Evolutionary conservation across 2,888 invertebrate genomes (phyloP).

Genomic region (Conomelus anceps): DNA sequence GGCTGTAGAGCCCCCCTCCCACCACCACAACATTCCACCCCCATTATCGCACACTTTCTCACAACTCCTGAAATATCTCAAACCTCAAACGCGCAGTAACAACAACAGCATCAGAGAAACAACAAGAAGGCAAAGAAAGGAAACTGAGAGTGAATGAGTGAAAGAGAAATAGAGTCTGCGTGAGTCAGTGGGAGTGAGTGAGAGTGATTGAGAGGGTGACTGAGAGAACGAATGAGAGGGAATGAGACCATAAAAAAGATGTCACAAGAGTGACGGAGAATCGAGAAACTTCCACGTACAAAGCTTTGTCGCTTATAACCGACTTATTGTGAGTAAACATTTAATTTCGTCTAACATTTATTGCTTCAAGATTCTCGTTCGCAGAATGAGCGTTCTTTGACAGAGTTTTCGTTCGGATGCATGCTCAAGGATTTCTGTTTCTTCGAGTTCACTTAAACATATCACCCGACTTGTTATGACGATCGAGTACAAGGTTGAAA

Average conservation of each 20-base stretch:
- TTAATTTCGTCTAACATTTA: background rate
- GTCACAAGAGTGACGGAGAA: background rate
- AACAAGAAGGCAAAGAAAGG: background rate
- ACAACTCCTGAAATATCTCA: background rate
- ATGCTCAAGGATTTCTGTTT: background rate
- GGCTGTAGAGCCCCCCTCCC: too few species aligned
- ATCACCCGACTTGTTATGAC: too few species aligned
- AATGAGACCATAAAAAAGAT: background rate
- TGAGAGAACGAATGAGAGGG: background rate
- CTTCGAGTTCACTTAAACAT: background rate
- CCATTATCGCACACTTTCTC: too few species aligned
- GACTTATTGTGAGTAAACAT: background rate
- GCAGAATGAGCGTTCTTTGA: background rate
- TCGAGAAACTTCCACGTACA: background rate
- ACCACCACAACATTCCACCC: background rate
- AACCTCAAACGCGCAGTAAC: background rate
- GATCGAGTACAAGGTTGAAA: background rate
- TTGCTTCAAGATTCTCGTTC: background rate
- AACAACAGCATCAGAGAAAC: background rate
- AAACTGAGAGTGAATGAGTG: slow-evolving; percentile 3
- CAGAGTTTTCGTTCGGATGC: background rate
- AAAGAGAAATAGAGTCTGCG: background rate
- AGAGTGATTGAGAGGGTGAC: background rate
- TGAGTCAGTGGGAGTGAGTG: background rate
- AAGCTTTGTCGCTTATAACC: background rate